Conservation (phyloP, 2,888 invertebrate genomes). For the Parascotia fuliginaria region DNA sequence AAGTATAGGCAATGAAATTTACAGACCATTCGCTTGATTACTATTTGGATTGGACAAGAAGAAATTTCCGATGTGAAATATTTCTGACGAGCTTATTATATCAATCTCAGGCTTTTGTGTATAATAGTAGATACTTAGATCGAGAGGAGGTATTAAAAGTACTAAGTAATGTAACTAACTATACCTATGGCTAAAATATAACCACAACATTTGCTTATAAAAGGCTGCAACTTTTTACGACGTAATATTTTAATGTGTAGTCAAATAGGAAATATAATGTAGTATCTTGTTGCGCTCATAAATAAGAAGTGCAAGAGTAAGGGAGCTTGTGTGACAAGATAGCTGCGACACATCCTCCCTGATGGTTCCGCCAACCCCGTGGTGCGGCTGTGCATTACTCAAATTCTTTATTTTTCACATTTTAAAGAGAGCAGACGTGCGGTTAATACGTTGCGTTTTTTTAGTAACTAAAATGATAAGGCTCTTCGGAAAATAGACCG, state of each 20-base stretch:
- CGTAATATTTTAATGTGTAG: constrained; percentile 31
- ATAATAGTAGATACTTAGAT: no score
- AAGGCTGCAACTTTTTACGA: constrained; percentile 2
- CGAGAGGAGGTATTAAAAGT: no score
- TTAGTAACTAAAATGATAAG: no score
- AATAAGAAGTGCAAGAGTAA: constrained; percentile 69
- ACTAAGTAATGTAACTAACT: no score
- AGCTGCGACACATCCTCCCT: constrained; percentile 66
- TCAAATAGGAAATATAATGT: constrained; percentile 61
- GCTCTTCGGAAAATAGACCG: no score
- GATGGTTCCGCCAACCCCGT: constrained; percentile 64
- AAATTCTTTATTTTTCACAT: constrained; percentile 72
- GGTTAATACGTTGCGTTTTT: constrained; percentile 34
- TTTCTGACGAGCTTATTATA: no score
- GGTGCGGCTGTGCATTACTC: constrained; percentile 65
- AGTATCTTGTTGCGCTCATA: constrained; percentile 66
- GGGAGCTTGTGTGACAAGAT: constrained; percentile 75
- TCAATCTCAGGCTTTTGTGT: no score
- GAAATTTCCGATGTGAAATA: no score
- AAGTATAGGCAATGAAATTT: no score
- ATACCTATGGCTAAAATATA: background rate
- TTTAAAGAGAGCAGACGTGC: constrained; percentile 47
- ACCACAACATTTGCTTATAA: background rate
- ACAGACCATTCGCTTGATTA: no score
- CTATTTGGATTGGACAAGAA: no score